These are phyloP conservation scores for Conistra vaccinii DNA, from an alignment of 2,888 invertebrate genomes.

Conservation along the genomic window DNA sequence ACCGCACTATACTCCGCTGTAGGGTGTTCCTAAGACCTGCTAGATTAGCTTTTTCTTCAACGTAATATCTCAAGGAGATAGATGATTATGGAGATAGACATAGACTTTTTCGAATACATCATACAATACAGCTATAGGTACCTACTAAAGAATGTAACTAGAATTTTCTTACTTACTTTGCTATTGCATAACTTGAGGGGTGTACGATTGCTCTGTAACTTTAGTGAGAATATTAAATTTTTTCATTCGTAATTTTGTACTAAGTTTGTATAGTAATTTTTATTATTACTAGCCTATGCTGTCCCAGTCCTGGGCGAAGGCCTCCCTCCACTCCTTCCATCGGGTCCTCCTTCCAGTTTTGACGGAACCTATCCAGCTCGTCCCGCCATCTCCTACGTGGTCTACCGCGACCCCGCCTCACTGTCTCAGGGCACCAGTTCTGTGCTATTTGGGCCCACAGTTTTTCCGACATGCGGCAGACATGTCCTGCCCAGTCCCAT, in stretches of 20 bases:
- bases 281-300: no score
- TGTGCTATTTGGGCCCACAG: no score
- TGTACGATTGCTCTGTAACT: not conserved
- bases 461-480: no score
- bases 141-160: not conserved
- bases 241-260: not conserved
- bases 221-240: not conserved
- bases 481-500: no score
- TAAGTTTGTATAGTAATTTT: not conserved
- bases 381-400: no score
- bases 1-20: no score
- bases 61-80: slow-evolving; percentile 35
- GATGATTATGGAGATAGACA: slow-evolving; percentile 18
- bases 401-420: no score
- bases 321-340: no score
- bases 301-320: no score
- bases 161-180: not conserved
- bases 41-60: slow-evolving; percentile 24
- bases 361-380: no score
- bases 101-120: slow-evolving; percentile 28
- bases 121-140: slow-evolving; percentile 2
- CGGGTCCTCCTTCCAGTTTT: no score
- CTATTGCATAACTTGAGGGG: not conserved
- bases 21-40: not conserved
- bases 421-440: no score